Percentiles rank a stretch among this genome's conserved stretches.
Evolutionary conservation across 2,888 invertebrate species (phyloP).

Genomic region (Sminthurides aquaticus): DNA sequence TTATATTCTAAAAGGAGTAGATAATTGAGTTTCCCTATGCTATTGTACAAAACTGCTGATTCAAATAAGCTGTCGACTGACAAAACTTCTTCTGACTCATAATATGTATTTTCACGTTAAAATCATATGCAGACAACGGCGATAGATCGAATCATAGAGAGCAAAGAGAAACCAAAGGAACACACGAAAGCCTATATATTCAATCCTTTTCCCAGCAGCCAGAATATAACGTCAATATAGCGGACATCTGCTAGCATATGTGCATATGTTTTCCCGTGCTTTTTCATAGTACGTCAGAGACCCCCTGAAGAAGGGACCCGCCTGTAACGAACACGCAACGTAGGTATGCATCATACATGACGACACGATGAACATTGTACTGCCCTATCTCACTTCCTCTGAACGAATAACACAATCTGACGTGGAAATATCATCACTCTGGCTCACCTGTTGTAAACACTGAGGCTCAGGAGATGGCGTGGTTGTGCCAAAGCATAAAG

Average conservation of each 20-base stretch:
- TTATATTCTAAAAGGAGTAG: background rate
- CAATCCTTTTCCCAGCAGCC: background rate
- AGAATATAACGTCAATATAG: too few relatives aligned
- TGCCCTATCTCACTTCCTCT: background rate
- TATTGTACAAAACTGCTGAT: background rate
- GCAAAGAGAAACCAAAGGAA: too few relatives aligned
- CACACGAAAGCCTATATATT: too few relatives aligned
- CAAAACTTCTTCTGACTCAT: background rate
- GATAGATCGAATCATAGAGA: too few relatives aligned
- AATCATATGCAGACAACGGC: background rate
- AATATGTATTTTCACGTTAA: background rate
- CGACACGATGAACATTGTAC: background rate
- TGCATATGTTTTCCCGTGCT: too few relatives aligned
- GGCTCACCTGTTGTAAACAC: too few relatives aligned
- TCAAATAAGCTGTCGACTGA: background rate
- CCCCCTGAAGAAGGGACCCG: too few relatives aligned
- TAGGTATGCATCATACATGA: too few relatives aligned
- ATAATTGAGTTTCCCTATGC: background rate
- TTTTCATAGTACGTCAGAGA: too few relatives aligned
- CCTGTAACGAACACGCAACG: too few relatives aligned
- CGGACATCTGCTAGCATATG: background rate
- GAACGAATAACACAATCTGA: background rate
- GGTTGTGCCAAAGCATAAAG: too few relatives aligned
- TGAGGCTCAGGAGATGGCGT: too few relatives aligned
- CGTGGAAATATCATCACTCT: background rate